A percentile compares a stretch with the other conserved stretches of the same genome.
Evolutionary conservation across 1,140 invertebrate species (phyloP).

Genomic region (Meloidogyne hapla): DNA sequence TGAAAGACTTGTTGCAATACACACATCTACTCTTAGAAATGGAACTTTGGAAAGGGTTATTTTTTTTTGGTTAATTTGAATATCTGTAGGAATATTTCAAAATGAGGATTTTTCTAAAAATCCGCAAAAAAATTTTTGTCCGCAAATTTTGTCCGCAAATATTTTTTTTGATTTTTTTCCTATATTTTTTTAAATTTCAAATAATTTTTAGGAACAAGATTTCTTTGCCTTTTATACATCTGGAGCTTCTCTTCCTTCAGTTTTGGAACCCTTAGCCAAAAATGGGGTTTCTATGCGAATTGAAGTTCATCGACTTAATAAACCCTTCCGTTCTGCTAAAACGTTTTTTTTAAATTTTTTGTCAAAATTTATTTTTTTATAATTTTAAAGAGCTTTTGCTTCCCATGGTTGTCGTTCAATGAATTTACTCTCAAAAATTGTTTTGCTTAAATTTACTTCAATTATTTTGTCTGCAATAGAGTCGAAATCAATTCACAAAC

Average conservation of each 20-base stretch:
- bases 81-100: too few species aligned
- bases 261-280: background rate
- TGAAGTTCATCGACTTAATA: background rate
- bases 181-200: background rate
- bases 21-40: slow-evolving; percentile 12
- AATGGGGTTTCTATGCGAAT: background rate
- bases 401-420: background rate
- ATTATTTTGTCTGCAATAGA: background rate
- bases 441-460: slow-evolving; percentile 1
- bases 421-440: background rate
- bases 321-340: background rate
- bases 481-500: background rate
- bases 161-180: too few species aligned
- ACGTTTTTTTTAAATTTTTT: background rate
- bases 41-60: slow-evolving; percentile 8
- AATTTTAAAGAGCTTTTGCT: background rate
- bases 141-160: too few species aligned
- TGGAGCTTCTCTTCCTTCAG: background rate
- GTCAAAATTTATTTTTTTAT: background rate
- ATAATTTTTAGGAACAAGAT: background rate
- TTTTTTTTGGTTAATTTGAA: background rate
- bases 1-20: background rate
- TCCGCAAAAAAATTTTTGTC: too few species aligned
- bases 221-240: background rate
- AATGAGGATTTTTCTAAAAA: too few species aligned